Base-by-base conservation (phyloP, 2,888 invertebrate genomes). In the Dynastes tityus region DNA sequence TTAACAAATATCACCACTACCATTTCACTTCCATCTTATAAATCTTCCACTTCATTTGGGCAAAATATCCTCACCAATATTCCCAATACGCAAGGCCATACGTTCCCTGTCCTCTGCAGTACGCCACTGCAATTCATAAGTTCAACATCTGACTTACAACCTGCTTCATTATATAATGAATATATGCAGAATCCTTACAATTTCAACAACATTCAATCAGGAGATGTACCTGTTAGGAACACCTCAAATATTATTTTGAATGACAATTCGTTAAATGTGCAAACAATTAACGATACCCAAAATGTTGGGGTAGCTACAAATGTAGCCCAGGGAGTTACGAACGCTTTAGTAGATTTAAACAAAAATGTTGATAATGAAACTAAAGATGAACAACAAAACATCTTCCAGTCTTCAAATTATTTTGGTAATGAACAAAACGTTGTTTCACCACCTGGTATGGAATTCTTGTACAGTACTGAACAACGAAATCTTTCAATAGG, bases 331-430 rank as follows among this genome's bases (percentile, higher is more conserved):
- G 64, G 53, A 29, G 37, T 74, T 51, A 58, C 32, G 63, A 75
- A 61, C 27, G 13, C 32, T 9, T 45, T 5, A 13, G n/a, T 32
- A 32, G 64, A 77, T 29, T 81, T 82, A 4, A 65, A 64, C 80
- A 83, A 45, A n/a, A 84, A 13, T 32, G 27, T 70, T 16, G 80
- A 73, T n/a, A 40, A 8, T 11, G 73, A 0, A 85, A 88, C 51
- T 71, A 81, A 78, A 32, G 58, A 80, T 11, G 73, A 73, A 6
- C 73, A 73, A 11, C 73, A 73, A 80, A 84, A 78, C 81, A 89
- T 91, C 79, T 93, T 92, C 83, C 92, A 91, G 82, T 93, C 93
- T 82, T 90, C 93, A 0, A 93, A 91, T 84, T 94, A 94, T 85
- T 94, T 94, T 84, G 90, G 90, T 0, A 89, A 89, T 2, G 90